phyloP scores from a whole-genome alignment of 2,113 vertebrate species.

The Tragulus kanchil region DNA sequence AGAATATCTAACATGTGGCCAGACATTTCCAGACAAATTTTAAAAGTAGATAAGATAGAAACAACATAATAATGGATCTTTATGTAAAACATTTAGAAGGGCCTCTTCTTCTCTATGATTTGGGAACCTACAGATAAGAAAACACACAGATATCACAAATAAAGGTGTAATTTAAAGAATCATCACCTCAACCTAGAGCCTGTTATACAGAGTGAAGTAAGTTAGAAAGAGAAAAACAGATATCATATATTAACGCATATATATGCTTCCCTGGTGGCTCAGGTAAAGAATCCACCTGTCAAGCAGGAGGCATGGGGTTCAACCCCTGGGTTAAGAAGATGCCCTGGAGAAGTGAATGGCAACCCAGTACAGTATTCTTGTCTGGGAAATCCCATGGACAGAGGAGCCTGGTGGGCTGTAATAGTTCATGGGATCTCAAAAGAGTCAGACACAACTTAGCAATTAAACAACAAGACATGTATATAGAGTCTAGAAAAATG shows the following conservation, averaged over 20 bases:
- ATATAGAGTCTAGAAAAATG: not conserved
- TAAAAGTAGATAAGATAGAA: not conserved
- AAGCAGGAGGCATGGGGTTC: not conserved
- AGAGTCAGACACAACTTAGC: not conserved
- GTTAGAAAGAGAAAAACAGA: not conserved
- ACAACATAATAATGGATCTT: not conserved
- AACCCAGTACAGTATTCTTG: not conserved
- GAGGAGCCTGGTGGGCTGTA: not conserved
- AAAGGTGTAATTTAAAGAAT: not conserved
- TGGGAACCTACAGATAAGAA: not conserved
- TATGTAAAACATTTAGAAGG: not conserved
- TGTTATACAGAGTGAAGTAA: not conserved
- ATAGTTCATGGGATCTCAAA: not conserved
- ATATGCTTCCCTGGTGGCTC: not conserved
- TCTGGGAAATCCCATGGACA: not conserved
- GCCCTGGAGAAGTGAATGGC: not conserved
- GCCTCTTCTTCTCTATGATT: not conserved
- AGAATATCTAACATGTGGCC: not conserved
- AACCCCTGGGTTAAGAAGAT: not conserved
- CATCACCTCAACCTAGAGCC: not conserved
- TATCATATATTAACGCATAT: not conserved
- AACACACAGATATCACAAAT: not conserved
- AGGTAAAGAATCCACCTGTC: not conserved
- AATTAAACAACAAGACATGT: not conserved
- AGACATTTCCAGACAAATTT: not conserved